Evolutionary conservation across 2,888 invertebrate genomes (phyloP).

Genomic region (Conops quadrifasciatus): DNA sequence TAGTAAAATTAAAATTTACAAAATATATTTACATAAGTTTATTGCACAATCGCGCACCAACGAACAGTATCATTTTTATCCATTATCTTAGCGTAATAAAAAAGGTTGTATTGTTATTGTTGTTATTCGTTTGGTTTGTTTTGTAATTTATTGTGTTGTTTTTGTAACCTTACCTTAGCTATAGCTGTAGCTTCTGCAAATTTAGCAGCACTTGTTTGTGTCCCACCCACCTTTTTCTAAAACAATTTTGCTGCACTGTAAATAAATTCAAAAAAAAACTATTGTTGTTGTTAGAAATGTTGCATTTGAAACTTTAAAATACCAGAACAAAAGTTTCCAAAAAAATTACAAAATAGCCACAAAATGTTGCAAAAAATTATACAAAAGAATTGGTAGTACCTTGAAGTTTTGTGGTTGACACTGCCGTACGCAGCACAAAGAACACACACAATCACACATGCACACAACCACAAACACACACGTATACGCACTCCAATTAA

Average conservation of each 20-base stretch:
- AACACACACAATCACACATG: not conserved
- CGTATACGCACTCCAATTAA: too few species aligned
- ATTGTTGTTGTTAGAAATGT: not conserved
- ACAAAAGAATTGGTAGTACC: not conserved
- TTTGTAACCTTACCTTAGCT: not conserved
- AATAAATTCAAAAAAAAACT: constrained; percentile 9
- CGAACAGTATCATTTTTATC: too few species aligned
- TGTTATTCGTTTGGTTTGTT: constrained; percentile 9
- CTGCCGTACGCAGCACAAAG: constrained; percentile 23
- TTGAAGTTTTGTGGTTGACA: constrained; percentile 17
- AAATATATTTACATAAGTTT: not conserved
- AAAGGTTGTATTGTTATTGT: constrained; percentile 18
- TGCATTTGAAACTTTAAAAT: too few species aligned
- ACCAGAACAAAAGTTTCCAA: too few species aligned
- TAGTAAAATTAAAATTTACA: not conserved
- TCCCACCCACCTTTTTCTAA: not conserved
- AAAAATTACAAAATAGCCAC: too few species aligned
- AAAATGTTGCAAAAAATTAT: not conserved
- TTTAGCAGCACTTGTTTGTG: not conserved
- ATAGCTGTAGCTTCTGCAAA: too few species aligned
- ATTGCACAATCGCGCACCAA: constrained; percentile 17
- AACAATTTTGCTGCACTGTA: constrained; percentile 20
- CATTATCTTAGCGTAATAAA: not conserved
- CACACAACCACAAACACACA: constrained; percentile 5
- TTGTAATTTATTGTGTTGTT: constrained; percentile 4